Conservation (phyloP, 2,888 invertebrate species). For the Andrena minutula region DNA sequence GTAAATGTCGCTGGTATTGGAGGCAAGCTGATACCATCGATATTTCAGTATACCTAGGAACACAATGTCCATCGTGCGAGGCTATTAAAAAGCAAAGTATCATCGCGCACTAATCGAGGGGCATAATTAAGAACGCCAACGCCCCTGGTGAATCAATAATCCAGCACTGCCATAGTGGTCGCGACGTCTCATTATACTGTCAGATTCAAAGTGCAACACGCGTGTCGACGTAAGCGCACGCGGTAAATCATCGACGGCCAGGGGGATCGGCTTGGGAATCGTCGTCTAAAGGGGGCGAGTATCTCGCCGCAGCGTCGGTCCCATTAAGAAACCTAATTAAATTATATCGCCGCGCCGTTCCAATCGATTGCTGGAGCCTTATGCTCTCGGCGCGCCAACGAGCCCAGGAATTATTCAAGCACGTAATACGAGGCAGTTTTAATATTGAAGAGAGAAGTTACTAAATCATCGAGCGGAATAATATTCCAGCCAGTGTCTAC, state of each 20-base stretch:
- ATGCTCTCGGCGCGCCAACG: too few species aligned
- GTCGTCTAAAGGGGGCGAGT: neutral
- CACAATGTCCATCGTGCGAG: too few species aligned
- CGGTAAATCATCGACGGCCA: neutral
- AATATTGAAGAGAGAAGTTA: slow-evolving; percentile 7
- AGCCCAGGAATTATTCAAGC: neutral
- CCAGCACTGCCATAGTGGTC: slow-evolving; percentile 47
- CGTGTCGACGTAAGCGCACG: slow-evolving; percentile 12
- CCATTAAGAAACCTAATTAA: slow-evolving; percentile 1
- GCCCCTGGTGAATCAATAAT: slow-evolving; percentile 52
- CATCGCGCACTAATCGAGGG: neutral
- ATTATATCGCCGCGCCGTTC: slow-evolving; percentile 6
- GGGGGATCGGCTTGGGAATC: neutral
- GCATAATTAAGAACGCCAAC: slow-evolving; percentile 52
- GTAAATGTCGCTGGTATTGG: too few species aligned
- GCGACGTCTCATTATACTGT: slow-evolving; percentile 44
- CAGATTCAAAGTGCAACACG: slow-evolving; percentile 46
- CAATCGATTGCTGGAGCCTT: neutral
- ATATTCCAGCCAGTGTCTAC: neutral
- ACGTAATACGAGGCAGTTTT: neutral
- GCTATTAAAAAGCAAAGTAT: too few species aligned
- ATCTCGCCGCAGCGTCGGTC: neutral
- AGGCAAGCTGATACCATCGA: too few species aligned
- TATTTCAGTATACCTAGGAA: too few species aligned
- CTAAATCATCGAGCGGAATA: neutral